phyloP scores from a whole-genome alignment of 2,113 vertebrate genomes.

The Protobothrops flavoviridis region DNA sequence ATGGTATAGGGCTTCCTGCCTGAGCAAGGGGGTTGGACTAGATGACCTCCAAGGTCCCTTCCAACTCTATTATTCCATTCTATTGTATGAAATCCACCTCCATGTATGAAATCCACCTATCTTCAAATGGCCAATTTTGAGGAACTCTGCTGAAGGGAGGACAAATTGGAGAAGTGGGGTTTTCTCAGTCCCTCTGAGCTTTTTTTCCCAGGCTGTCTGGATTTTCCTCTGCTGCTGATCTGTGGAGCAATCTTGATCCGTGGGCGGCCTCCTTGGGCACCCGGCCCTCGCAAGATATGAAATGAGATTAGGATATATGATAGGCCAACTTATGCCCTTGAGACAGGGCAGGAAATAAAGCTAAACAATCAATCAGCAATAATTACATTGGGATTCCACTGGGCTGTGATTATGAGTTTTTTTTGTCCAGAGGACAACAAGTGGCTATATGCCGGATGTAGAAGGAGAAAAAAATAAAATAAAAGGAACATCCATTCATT shows the following conservation, averaged over 20 bases:
- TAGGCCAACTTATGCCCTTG: not conserved
- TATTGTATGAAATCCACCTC: too few species aligned
- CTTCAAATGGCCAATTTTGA: not conserved
- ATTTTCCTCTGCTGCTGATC: not conserved
- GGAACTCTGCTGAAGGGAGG: not conserved
- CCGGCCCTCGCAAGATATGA: not conserved
- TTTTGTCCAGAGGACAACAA: not conserved
- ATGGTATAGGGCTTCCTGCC: too few species aligned
- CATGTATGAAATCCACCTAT: not conserved
- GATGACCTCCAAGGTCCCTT: too few species aligned
- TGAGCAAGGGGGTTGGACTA: too few species aligned
- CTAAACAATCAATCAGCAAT: constrained; percentile 7
- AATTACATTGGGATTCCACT: constrained; percentile 11
- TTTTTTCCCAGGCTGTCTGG: not conserved
- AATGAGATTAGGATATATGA: constrained; percentile 15
- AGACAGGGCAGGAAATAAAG: not conserved
- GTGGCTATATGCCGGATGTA: not conserved
- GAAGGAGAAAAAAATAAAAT: too few species aligned
- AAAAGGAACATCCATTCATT: not conserved
- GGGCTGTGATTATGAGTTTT: not conserved
- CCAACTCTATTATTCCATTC: too few species aligned
- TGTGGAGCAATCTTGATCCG: not conserved
- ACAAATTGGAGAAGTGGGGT: not conserved
- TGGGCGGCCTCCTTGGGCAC: not conserved
- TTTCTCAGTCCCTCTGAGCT: not conserved